Percentiles rank a stretch among this genome's conserved stretches.
phyloP scores from a whole-genome alignment of 2,888 invertebrate genomes.

The Drosophila helvetica region DNA sequence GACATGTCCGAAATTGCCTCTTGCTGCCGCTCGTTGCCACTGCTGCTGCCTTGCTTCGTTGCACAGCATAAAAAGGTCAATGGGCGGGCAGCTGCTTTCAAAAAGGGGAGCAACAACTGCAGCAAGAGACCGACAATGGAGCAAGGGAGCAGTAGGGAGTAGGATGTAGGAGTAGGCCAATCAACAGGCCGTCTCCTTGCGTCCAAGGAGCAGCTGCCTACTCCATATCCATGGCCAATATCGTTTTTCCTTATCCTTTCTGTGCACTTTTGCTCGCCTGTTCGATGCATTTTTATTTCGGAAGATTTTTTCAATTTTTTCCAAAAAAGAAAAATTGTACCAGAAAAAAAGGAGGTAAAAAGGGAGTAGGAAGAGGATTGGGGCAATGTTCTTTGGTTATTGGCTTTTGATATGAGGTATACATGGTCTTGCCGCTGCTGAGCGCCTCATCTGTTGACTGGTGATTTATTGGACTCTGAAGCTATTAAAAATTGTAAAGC shows the following conservation, averaged over 20 bases:
- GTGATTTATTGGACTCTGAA: constrained; percentile 43
- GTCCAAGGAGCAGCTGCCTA: constrained; percentile 13
- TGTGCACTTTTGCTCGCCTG: constrained; percentile 62
- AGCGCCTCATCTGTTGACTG: constrained; percentile 38
- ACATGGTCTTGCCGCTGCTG: constrained; percentile 17
- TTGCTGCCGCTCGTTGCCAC: constrained; percentile 9
- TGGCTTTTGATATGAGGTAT: neutral
- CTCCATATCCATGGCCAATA: constrained; percentile 1
- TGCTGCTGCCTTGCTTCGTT: constrained; percentile 52
- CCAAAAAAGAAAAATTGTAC: neutral
- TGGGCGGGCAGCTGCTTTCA: constrained; percentile 40
- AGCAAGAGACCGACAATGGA: neutral
- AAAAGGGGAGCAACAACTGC: neutral
- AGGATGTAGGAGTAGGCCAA: neutral
- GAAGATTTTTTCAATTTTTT: constrained; percentile 54
- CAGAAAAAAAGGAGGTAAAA: neutral
- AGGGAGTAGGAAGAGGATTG: neutral
- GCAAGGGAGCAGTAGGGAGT: neutral
- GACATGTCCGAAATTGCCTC: constrained; percentile 17
- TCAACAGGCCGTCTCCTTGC: constrained; percentile 21
- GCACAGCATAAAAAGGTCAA: constrained; percentile 60
- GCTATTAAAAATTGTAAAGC: constrained; percentile 13
- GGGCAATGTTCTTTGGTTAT: neutral
- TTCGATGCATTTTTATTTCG: constrained; percentile 67
- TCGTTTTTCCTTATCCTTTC: constrained; percentile 34